These are phyloP conservation scores for Pseudopleuronectes americanus DNA, from an alignment of 2,797 vertebrate species.

Conservation along the genomic window DNA sequence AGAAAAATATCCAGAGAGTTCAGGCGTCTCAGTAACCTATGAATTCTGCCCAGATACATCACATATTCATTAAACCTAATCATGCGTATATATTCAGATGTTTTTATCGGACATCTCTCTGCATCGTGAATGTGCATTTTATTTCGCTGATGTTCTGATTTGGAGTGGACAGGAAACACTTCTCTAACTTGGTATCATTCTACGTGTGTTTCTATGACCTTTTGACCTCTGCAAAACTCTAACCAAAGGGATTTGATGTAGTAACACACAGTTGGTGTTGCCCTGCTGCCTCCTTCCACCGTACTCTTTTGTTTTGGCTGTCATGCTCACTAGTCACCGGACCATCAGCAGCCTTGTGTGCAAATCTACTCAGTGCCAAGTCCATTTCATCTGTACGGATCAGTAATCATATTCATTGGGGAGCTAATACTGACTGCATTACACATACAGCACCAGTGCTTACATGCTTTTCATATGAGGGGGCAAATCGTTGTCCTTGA, in stretches of 20 bases:
- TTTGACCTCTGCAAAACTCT: slow-evolving; percentile 1
- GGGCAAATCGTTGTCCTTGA: slow-evolving; percentile 14
- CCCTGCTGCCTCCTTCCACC: neutral
- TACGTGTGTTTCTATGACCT: neutral
- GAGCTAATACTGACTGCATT: slow-evolving; percentile 1
- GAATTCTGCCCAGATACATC: no score
- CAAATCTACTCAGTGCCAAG: neutral
- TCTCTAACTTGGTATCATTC: neutral
- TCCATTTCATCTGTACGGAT: slow-evolving; percentile 1
- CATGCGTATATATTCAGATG: neutral
- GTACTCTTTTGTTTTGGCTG: neutral
- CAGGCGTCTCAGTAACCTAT: no score
- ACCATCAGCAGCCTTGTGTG: slow-evolving; percentile 2
- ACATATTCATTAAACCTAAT: no score
- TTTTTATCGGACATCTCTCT: neutral
- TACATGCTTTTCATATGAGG: neutral
- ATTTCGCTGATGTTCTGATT: neutral
- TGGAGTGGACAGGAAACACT: neutral
- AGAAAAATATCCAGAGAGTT: no score
- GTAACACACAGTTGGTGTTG: neutral
- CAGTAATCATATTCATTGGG: neutral
- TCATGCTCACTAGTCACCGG: slow-evolving; percentile 7
- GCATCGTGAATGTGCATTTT: neutral
- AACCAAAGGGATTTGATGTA: neutral
- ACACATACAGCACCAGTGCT: neutral